Percentiles rank a stretch among this genome's conserved stretches.
Conservation (phyloP, 2,113 vertebrate genomes). For the Pantherophis guttatus region DNA sequence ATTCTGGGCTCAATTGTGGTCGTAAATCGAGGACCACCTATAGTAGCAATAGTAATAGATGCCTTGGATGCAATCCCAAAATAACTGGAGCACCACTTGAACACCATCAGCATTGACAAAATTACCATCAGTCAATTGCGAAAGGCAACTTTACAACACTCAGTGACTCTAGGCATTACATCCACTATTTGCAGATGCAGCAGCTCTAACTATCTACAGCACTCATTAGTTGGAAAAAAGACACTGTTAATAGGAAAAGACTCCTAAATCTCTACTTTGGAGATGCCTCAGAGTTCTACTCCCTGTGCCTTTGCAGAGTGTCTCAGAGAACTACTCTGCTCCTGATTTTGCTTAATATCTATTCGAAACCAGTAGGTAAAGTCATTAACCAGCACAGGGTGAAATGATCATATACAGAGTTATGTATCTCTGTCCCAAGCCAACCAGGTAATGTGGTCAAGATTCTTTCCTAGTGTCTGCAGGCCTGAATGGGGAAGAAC, state of each 20-base stretch:
- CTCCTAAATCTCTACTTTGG: background rate
- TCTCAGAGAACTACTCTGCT: background rate
- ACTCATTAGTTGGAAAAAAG: background rate
- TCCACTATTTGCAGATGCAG: background rate
- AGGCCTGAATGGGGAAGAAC: background rate
- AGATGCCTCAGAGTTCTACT: background rate
- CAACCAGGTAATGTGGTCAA: background rate
- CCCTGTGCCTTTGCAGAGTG: background rate
- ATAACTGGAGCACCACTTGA: too few species aligned
- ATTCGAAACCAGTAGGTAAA: background rate
- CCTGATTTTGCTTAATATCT: background rate
- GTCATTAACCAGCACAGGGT: background rate
- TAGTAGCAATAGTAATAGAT: too few species aligned
- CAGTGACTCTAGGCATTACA: background rate
- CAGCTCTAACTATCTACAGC: background rate
- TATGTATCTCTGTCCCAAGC: background rate
- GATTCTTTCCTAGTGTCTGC: background rate
- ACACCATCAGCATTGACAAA: too few species aligned
- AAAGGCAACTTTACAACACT: background rate
- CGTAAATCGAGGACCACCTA: too few species aligned
- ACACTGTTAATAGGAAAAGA: background rate
- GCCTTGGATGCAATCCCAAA: too few species aligned
- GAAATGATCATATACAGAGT: background rate
- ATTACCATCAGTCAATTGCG: too few species aligned
- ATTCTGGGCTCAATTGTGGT: too few species aligned